These are phyloP conservation scores for Acromyrmex echinatior DNA, from an alignment of 1,140 invertebrate genomes.

Conservation along the genomic window DNA sequence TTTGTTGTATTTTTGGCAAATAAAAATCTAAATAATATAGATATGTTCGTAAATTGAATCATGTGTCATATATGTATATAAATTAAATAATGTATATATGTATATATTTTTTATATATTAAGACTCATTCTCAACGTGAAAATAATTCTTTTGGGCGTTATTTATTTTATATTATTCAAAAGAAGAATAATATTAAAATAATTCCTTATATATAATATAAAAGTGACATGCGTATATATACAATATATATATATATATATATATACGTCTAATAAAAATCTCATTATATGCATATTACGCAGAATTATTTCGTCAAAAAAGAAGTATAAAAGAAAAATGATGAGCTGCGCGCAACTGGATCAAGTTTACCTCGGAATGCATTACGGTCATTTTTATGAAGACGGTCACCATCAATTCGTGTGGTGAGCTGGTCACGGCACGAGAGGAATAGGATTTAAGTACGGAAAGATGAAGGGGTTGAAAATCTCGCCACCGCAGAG, in stretches of 20 bases:
- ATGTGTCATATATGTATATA: neutral
- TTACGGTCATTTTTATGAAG: conserved; percentile 75
- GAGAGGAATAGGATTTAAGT: conserved; percentile 55
- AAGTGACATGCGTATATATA: neutral
- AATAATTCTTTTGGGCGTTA: conserved; percentile 12
- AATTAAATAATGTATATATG: too few species aligned
- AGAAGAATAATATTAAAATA: neutral
- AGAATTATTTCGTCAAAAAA: conserved; percentile 8
- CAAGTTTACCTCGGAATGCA: conserved; percentile 69
- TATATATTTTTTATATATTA: neutral
- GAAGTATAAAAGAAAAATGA: conserved; percentile 34
- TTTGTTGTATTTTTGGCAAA: neutral
- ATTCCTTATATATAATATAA: neutral
- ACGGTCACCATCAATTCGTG: conserved; percentile 77
- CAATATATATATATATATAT: too few species aligned
- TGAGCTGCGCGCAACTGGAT: conserved; percentile 32
- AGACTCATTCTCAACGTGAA: neutral
- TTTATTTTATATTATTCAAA: too few species aligned
- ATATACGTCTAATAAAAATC: too few species aligned
- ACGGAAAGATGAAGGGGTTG: conserved; percentile 76
- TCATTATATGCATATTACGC: neutral
- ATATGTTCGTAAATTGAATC: too few species aligned
- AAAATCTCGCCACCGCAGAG: conserved; percentile 78
- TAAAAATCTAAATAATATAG: neutral
- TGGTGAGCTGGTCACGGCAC: conserved; percentile 68